Percentiles rank a stretch among this genome's conserved stretches.
phyloP scores from a whole-genome alignment of 2,797 vertebrate species.

The Mastacembelus armatus region DNA sequence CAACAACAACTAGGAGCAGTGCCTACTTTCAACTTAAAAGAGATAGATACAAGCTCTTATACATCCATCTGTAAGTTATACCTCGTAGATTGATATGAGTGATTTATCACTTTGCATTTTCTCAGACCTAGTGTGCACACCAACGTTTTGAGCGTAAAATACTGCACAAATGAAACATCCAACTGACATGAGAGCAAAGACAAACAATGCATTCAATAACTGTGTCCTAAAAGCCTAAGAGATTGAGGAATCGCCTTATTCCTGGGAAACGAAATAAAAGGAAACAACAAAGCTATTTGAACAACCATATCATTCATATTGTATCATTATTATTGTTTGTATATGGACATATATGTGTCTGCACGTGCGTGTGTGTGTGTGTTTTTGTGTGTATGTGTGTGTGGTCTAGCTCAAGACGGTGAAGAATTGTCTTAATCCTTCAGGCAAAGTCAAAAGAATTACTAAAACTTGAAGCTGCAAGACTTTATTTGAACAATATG shows the following conservation, averaged over 20 bases:
- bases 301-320: no score
- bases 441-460: constrained; percentile 1
- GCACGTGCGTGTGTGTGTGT: no score
- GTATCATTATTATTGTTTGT: no score
- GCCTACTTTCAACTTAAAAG: constrained; percentile 32
- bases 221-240: neutral
- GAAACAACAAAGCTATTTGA: no score
- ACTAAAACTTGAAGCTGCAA: neutral
- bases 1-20: constrained; percentile 40
- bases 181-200: neutral
- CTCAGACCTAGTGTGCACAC: neutral
- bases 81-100: constrained; percentile 3
- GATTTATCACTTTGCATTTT: neutral
- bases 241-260: no score
- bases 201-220: neutral
- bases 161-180: neutral
- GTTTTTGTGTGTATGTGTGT: no score
- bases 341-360: no score
- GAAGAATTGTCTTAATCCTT: neutral
- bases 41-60: neutral
- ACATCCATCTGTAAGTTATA: constrained; percentile 3
- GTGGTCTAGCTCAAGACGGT: no score
- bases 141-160: neutral
- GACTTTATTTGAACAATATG: neutral
- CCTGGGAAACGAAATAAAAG: no score